Evolutionary conservation across 2,113 vertebrate species (phyloP).

Genomic region (Epinephelus moara): DNA sequence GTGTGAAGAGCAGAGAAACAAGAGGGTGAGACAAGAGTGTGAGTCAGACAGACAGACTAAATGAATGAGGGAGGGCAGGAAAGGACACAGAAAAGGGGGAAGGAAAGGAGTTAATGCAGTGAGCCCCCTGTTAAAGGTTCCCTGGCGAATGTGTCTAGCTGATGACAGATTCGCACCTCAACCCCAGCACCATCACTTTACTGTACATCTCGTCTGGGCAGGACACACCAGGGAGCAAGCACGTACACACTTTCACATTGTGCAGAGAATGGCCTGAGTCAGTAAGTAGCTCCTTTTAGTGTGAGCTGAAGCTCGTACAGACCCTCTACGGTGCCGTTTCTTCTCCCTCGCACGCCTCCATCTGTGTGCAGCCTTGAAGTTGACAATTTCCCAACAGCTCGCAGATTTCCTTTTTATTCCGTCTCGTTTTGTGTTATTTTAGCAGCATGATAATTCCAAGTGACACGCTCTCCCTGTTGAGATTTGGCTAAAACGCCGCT

Average conservation of each 20-base stretch:
- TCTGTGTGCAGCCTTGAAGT: slow-evolving; percentile 27
- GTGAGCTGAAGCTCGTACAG: neutral
- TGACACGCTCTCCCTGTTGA: slow-evolving; percentile 42
- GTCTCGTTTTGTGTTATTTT: slow-evolving; percentile 30
- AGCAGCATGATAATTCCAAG: slow-evolving; percentile 34
- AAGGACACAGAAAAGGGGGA: neutral
- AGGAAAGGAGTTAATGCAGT: slow-evolving; percentile 54
- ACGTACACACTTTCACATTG: slow-evolving; percentile 6
- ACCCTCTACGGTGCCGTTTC: neutral
- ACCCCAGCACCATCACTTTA: slow-evolving; percentile 48
- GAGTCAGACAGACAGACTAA: slow-evolving; percentile 37
- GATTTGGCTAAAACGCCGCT: slow-evolving; percentile 27
- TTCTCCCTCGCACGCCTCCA: slow-evolving; percentile 9
- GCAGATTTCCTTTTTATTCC: neutral
- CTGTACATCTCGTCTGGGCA: slow-evolving; percentile 26
- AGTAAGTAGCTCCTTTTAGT: slow-evolving; percentile 45
- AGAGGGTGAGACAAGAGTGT: slow-evolving; percentile 21
- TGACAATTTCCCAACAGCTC: slow-evolving; percentile 33
- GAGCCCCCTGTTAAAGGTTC: slow-evolving; percentile 53
- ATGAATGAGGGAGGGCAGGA: slow-evolving; percentile 17
- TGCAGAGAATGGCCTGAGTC: slow-evolving; percentile 25
- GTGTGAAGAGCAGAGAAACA: slow-evolving; percentile 29
- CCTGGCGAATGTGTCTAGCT: slow-evolving; percentile 48
- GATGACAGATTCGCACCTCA: slow-evolving; percentile 62
- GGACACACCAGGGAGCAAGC: slow-evolving; percentile 50